Percentiles rank a stretch among this genome's conserved stretches.
Conservation (phyloP, 1,140 invertebrate genomes). For the Drosophila pruinosa region DNA sequence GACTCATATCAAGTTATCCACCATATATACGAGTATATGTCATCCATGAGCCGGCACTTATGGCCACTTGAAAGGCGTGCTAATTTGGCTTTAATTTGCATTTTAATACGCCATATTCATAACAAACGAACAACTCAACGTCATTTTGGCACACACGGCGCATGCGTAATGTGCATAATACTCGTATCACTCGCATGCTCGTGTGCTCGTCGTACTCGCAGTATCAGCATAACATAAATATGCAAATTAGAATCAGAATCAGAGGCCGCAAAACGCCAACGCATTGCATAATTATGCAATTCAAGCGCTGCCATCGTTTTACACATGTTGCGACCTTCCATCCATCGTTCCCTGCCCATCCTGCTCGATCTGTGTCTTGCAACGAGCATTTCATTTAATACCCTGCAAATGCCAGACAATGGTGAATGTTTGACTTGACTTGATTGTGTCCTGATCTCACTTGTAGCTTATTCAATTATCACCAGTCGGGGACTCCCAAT, state of each 20-base stretch:
- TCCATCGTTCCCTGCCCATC: not conserved
- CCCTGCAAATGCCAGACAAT: not conserved
- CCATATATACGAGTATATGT: too few species aligned
- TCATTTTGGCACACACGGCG: constrained; percentile 39
- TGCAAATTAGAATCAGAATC: constrained; percentile 56
- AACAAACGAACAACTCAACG: constrained; percentile 29
- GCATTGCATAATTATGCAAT: constrained; percentile 47
- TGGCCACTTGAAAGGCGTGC: constrained; percentile 50
- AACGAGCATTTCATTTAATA: constrained; percentile 1
- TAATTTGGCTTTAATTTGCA: constrained; percentile 76
- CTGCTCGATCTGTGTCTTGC: not conserved
- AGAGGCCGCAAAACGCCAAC: constrained; percentile 49
- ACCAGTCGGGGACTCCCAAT: too few species aligned
- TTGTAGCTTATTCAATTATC: too few species aligned
- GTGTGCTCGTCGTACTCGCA: too few species aligned
- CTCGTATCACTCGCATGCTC: too few species aligned
- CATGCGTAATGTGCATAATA: constrained; percentile 56
- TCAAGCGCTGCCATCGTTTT: constrained; percentile 8
- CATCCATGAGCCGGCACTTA: not conserved
- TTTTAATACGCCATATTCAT: constrained; percentile 72
- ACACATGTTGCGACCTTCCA: constrained; percentile 36
- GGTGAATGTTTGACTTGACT: too few species aligned
- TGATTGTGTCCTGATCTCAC: too few species aligned
- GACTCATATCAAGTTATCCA: not conserved
- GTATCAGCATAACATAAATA: too few species aligned